These are phyloP conservation scores for Plutella xylostella DNA, from an alignment of 2,888 invertebrate genomes.

Conservation along the genomic window DNA sequence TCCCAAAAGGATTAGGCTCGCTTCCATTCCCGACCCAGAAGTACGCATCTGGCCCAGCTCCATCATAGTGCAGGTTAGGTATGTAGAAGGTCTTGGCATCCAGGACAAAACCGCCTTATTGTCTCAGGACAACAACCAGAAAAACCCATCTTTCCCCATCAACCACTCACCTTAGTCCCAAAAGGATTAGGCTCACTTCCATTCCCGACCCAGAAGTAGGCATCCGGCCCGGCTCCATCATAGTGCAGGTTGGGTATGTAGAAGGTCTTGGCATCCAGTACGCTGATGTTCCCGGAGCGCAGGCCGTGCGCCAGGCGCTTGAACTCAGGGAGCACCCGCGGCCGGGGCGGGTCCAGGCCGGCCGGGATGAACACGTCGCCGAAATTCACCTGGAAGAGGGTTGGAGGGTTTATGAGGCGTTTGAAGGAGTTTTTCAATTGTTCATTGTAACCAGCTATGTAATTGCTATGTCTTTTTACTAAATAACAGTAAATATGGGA, in stretches of 20 bases:
- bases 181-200: slow-evolving; percentile 83
- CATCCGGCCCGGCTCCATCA: slow-evolving; percentile 92
- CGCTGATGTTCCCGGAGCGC: slow-evolving; percentile 90
- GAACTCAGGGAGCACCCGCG: slow-evolving; percentile 86
- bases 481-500: too few species aligned
- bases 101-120: too few species aligned
- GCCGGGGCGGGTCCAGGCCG: slow-evolving; percentile 82
- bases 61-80: slow-evolving; percentile 92
- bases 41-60: slow-evolving; percentile 91
- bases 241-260: slow-evolving; percentile 93
- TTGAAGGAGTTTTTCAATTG: too few species aligned
- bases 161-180: slow-evolving; percentile 76
- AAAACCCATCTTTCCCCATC: too few species aligned
- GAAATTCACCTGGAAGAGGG: slow-evolving; percentile 81
- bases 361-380: slow-evolving; percentile 86
- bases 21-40: slow-evolving; percentile 95
- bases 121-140: too few species aligned
- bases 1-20: slow-evolving; percentile 83
- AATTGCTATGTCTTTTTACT: too few species aligned
- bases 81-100: slow-evolving; percentile 94
- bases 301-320: slow-evolving; percentile 89
- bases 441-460: too few species aligned
- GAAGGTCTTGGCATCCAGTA: slow-evolving; percentile 91
- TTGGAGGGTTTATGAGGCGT: slow-evolving; percentile 16
- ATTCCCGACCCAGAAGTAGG: slow-evolving; percentile 95